Evolutionary conservation across 2,888 invertebrate genomes (phyloP), one percentile per base, ranked within the genome.

Genomic region (Xestia c-nigrum): DNA sequence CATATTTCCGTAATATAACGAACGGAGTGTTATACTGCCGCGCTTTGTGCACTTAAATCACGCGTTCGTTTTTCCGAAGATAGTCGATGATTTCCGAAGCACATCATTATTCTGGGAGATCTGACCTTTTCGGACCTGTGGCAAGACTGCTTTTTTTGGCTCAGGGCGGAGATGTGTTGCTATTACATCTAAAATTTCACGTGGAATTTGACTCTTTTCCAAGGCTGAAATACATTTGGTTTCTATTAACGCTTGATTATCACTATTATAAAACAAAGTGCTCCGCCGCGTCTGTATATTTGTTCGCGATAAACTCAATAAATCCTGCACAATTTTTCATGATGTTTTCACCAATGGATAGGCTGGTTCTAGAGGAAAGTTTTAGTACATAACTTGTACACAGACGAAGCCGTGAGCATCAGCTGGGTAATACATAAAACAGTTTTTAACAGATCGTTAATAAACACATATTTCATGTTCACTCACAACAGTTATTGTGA

Each of bases 161-260:
- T 65, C 21, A 31, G 73, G 67, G 0, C 55, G 40, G 3, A 83
- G 24, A 24, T 65, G 52, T 24, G 73, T 31, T 10, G 57, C 79
- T 50, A 86, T 78, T n/a, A 65, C 21, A 24, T 55, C 47, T 19
- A 74, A n/a, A 21, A 86, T 6, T 21, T 73, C n/a, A 47, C 55
- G 43, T 16, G 78, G 47, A 31, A 86, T 12, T 73, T 57, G 50
- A 1, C 50, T 73, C 24, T 78, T 83, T 65, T 78, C 73, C 52
- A 83, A 5, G 3, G 71, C 83, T 83, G 47, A n/a, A 85, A 81
- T 24, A 40, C 40, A 31, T 10, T 40, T 38, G 1, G 12, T 47
- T 59, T 46, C 38, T 14, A 46, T 61, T 24, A 68, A 61, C 63
- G 14, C 5, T n/a, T 55, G 31, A 31, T 31, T 31, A 31, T 31